phyloP scores from a whole-genome alignment of 2,888 invertebrate species.

The Coelinius sp. region DNA sequence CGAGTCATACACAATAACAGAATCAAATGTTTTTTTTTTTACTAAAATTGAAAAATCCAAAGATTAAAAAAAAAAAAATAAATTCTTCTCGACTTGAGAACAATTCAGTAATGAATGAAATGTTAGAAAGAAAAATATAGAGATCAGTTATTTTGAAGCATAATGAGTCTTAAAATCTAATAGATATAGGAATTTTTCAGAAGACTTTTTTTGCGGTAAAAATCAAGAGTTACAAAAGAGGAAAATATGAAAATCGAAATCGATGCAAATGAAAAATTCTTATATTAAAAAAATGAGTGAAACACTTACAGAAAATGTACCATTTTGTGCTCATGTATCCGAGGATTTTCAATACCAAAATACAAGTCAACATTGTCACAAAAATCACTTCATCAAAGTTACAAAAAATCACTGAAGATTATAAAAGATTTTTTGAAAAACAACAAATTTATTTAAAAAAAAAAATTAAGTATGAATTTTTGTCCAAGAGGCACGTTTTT shows the following conservation, averaged over 20 bases:
- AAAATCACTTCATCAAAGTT: background rate
- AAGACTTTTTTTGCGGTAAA: too few relatives aligned
- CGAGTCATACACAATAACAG: background rate
- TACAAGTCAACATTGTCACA: background rate
- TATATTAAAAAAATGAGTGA: too few relatives aligned
- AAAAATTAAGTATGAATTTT: background rate
- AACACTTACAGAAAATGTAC: slow-evolving; percentile 51
- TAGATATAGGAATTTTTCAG: too few relatives aligned
- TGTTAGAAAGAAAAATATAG: background rate
- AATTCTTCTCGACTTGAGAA: too few relatives aligned
- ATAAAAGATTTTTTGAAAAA: background rate
- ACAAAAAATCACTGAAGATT: background rate
- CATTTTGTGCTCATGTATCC: slow-evolving; percentile 50
- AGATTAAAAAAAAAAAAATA: too few relatives aligned
- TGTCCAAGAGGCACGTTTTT: background rate
- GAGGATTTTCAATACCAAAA: background rate
- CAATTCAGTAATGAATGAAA: background rate
- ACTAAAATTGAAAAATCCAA: background rate
- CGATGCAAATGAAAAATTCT: too few relatives aligned
- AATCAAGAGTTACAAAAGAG: too few relatives aligned
- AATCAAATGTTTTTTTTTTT: background rate
- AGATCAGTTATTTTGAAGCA: too few relatives aligned
- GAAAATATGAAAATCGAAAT: too few relatives aligned
- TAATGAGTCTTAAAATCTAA: too few relatives aligned
- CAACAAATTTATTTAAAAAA: background rate